Evolutionary conservation across 2,888 invertebrate species (phyloP), one percentile per base, ranked within the genome.

Genomic region (Ditylenchus weischeri): DNA sequence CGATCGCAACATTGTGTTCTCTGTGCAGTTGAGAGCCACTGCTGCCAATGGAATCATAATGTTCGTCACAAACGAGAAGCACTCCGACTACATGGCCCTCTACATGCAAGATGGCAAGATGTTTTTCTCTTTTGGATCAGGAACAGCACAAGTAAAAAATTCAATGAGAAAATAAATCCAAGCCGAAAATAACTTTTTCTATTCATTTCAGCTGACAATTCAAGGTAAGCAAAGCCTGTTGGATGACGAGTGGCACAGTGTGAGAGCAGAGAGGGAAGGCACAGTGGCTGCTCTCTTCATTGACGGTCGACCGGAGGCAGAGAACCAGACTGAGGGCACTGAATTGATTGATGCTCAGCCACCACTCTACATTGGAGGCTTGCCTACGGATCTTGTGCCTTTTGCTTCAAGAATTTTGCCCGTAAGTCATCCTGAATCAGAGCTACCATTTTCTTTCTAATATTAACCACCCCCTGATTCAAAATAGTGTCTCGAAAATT

Each of bases 101-200:
- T 93, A 95, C 84, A 87, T 98, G 86, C 86, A 90, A 0, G 89
- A 93, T 76, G 93, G 94, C 71, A 88, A 89, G 66, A 88, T 96
- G 29, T 88, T 89, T 69, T 89, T 92, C 76, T 89, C 89, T 0
- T 91, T 90, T 0, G 91, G 91, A 75, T 90, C 91, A 77, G 90
- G 90, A 0, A 89, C 88, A 79, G 92, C 73, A 54, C 67, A 68
- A 63, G 76, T 76, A 60, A 38, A n/a, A 71, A 49, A 15, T 18
- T 69, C n/a, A 35, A 35, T 61, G 61, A 21, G 7, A 19, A 23
- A 18, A 57, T 18, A n/a, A n/a, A 7, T 29, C 23, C 18, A 57
- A 50, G 21, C 21, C 6, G 29, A 29, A 29, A 29, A 29, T 29
- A 29, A 29, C 2, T 5, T 29, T 29, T 29, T 29, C 3, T 29